Percentiles rank a stretch among this genome's conserved stretches.
These are phyloP conservation scores for Melozone crissalis DNA, from an alignment of 2,113 vertebrate genomes.

Conservation along the genomic window DNA sequence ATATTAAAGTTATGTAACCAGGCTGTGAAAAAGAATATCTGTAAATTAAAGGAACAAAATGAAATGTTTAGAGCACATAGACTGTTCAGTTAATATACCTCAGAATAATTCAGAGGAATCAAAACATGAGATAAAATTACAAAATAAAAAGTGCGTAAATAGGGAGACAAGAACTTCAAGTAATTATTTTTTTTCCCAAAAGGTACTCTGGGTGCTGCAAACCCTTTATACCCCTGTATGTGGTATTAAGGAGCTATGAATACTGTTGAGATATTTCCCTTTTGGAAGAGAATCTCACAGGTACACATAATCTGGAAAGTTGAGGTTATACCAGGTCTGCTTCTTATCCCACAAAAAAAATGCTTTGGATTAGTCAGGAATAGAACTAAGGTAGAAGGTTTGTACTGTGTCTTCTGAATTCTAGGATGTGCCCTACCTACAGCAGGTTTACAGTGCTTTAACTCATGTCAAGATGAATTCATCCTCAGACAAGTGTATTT, in stretches of 20 bases:
- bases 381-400: not conserved
- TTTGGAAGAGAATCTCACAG: not conserved
- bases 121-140: not conserved
- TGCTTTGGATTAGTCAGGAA: not conserved
- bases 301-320: not conserved
- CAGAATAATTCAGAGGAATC: not conserved
- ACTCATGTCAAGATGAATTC: not conserved
- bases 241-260: not conserved
- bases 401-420: not conserved
- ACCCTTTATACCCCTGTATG: not conserved
- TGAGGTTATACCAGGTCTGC: not conserved
- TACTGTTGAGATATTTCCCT: not conserved
- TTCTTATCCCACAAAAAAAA: not conserved
- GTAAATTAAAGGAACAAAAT: not conserved
- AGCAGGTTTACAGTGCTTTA: not conserved
- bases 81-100: not conserved
- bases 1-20: not conserved
- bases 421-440: rapidly evolving
- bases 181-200: not conserved
- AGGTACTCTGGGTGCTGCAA: not conserved
- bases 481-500: not conserved
- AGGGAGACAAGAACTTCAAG: not conserved
- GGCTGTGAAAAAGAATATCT: not conserved
- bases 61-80: not conserved
- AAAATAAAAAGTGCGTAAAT: not conserved